Percentiles rank a stretch among this genome's conserved stretches.
Evolutionary conservation across 2,888 invertebrate species (phyloP).

Genomic region (Boloria euphrosyne): DNA sequence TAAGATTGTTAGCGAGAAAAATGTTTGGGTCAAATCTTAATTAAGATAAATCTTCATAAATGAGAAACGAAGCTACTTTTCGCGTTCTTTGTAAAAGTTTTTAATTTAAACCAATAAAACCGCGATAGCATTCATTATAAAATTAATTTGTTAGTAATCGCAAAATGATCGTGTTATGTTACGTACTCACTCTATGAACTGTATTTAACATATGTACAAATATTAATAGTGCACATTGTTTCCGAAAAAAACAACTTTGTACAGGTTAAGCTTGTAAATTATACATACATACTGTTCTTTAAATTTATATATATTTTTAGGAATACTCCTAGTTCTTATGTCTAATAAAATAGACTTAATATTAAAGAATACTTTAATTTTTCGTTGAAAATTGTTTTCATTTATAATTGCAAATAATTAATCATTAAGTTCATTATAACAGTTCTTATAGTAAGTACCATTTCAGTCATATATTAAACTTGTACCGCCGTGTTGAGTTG

Average conservation of each 20-base stretch:
- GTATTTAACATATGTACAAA: slow-evolving; percentile 10
- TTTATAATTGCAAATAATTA: no score
- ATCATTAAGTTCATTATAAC: slow-evolving; percentile 10
- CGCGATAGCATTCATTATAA: slow-evolving; percentile 27
- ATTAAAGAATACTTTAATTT: no score
- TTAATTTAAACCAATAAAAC: slow-evolving; percentile 16
- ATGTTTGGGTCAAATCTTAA: slow-evolving; percentile 25
- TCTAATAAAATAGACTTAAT: no score
- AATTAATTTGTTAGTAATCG: slow-evolving; percentile 22
- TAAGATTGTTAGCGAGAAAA: slow-evolving; percentile 15
- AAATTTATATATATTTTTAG: no score
- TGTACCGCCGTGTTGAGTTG: slow-evolving; percentile 71
- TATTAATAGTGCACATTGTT: neutral
- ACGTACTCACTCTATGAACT: slow-evolving; percentile 35
- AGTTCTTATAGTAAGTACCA: slow-evolving; percentile 36
- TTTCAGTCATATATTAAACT: slow-evolving; percentile 40
- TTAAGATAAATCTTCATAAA: slow-evolving; percentile 30
- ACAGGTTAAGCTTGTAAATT: no score
- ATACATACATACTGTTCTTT: no score
- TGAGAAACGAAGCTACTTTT: slow-evolving; percentile 21
- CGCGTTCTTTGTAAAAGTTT: slow-evolving; percentile 1
- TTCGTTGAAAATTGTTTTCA: no score
- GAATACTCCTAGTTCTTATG: no score
- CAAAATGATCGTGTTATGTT: slow-evolving; percentile 11
- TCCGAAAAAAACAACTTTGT: neutral